phyloP scores from a whole-genome alignment of 1,140 invertebrate genomes.

The Polyergus mexicanus region DNA sequence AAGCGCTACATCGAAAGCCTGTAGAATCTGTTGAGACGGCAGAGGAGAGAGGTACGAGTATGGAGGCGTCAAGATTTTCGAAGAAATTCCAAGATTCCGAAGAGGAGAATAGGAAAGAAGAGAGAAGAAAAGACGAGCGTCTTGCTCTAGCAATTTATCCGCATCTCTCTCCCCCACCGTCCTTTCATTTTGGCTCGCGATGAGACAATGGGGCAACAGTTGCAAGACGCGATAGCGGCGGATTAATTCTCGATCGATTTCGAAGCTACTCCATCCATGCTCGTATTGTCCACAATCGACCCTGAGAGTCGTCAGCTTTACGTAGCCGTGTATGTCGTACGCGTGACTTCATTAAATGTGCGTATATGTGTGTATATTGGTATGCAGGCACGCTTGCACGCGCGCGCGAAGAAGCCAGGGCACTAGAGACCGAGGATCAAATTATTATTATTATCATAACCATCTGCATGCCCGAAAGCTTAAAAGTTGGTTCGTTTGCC shows the following conservation, averaged over 20 bases:
- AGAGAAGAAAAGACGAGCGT: slow-evolving; percentile 63
- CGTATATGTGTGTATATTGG: not conserved
- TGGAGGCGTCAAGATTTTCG: slow-evolving; percentile 3
- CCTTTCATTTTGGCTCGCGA: slow-evolving; percentile 69
- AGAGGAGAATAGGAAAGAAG: slow-evolving; percentile 37
- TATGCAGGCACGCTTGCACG: not conserved
- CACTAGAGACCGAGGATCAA: slow-evolving; percentile 50
- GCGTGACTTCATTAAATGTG: slow-evolving; percentile 6
- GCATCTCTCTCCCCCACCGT: slow-evolving; percentile 17
- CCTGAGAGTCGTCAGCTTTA: slow-evolving; percentile 43
- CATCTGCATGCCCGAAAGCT: slow-evolving; percentile 64
- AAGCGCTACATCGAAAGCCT: not conserved
- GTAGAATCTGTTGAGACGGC: slow-evolving; percentile 32
- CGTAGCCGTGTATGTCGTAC: slow-evolving; percentile 23
- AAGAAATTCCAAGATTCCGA: not conserved
- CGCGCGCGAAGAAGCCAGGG: not conserved
- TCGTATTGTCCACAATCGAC: slow-evolving; percentile 56
- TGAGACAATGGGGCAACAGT: slow-evolving; percentile 75
- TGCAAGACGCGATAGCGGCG: slow-evolving; percentile 75
- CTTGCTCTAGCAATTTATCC: slow-evolving; percentile 52
- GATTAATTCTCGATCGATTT: slow-evolving; percentile 77
- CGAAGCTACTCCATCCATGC: slow-evolving; percentile 45
- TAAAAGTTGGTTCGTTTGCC: slow-evolving; percentile 63
- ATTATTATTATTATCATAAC: slow-evolving; percentile 75
- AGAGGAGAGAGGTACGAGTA: not conserved